Evolutionary conservation across 1,140 invertebrate species (phyloP), one percentile per base, ranked within the genome.

Genomic region (Trichonephila inaurata): DNA sequence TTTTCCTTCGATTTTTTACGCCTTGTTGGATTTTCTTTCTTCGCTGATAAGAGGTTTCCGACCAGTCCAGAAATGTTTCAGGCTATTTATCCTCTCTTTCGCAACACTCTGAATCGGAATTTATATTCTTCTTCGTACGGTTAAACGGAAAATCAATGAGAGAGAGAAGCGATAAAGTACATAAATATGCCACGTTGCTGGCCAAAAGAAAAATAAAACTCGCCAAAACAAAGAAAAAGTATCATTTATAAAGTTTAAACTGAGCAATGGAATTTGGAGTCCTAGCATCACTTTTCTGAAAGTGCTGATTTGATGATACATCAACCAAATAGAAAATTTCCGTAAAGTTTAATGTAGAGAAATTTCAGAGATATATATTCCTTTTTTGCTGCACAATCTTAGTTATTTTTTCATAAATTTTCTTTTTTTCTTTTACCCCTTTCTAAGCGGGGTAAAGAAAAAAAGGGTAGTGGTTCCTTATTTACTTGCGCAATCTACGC

Each of bases 61-160:
- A 64, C 28, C 61, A 18, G 16, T 66, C 10, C 12, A 28, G 21
- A 58, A 83, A 58, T 60, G 40, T 83, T 83, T n/a, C 86, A 44
- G 51, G 24, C 60, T 64, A 88, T 88, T 64, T 88, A 33, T 66
- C 14, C 86, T 40, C 14, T 40, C 16, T 40, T 7, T 19, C 72
- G 28, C 28, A 77, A 40, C 72, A 77, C 72, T 33, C 72, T 24
- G 61, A 88, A 62, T 64, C 28, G 16, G 86, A 88, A 88, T 88
- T 88, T 88, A 88, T 88, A 58, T 88, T 88, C 51, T 88, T 24
- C 62, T 88, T 88, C n/a, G 61, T 33, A 18, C 12, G 64, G 61
- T 88, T 62, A 64, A 88, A 88, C 86, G 16, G 86, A 64, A 58
- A 88, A 88, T 88, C 86, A 58, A 88, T 88, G 62, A 44, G 21